Percentiles rank a stretch among this genome's conserved stretches.
These are phyloP conservation scores for Mycteria americana DNA, from an alignment of 2,797 vertebrate genomes.

Conservation along the genomic window DNA sequence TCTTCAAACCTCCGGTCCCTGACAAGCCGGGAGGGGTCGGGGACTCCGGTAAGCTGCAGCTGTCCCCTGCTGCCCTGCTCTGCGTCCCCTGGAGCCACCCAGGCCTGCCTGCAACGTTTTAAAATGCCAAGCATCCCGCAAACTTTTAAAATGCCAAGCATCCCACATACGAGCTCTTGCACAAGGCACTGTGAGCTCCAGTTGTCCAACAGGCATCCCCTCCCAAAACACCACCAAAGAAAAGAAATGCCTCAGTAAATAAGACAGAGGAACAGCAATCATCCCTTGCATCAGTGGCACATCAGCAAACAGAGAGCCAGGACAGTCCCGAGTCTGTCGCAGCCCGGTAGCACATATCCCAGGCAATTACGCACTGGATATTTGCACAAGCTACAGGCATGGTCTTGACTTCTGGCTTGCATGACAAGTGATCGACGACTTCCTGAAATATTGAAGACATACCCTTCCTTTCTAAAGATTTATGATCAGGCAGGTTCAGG, in stretches of 20 bases:
- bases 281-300: neutral
- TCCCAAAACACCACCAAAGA: neutral
- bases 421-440: neutral
- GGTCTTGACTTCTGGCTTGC: neutral
- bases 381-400: neutral
- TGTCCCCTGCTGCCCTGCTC: neutral
- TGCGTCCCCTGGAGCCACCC: neutral
- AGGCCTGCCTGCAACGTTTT: neutral
- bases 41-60: neutral
- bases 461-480: neutral
- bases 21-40: neutral
- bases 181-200: neutral
- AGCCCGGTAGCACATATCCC: neutral
- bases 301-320: accelerated
- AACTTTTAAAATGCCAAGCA: neutral
- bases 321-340: neutral
- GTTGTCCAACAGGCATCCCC: neutral
- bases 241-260: neutral
- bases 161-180: neutral
- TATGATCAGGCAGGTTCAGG: neutral
- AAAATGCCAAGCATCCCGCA: neutral
- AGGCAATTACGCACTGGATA: neutral
- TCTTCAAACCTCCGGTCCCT: neutral
- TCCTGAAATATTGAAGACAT: neutral
- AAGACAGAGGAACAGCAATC: neutral